Base-by-base conservation (phyloP, 2,113 vertebrate species). In the Plecturocebus donacophilus region DNA sequence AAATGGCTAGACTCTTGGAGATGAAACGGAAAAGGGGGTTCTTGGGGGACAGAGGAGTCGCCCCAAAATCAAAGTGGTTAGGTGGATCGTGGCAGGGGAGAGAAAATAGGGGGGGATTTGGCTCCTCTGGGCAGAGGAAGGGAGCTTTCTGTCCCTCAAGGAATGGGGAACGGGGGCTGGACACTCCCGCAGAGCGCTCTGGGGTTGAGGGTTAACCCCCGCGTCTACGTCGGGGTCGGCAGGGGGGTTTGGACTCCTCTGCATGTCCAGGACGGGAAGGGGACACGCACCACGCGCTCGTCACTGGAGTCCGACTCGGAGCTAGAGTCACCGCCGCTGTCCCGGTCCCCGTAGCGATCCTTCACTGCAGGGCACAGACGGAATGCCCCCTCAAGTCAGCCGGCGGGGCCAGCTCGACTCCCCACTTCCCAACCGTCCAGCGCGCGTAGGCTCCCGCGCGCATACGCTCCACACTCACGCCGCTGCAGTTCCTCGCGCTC, bases 401-500 rank as follows among this genome's bases (percentile, higher is more conserved):
- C 19, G 20, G 20, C 30, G 20, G 11, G 25, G 6, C 42, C 80
- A 30, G 32, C 68, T 40, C 42, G 12, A 12, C 38, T 64, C 38
- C n/a, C 68, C 54, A 8, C 40, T 0, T 10, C 68, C 17, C 35
- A 8, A 20, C n/a, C 1, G 2, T 38, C 75, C 68, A 0, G 2
- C n/a, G 6, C 17, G 45, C 21, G 16, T n/a, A 8, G 13, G 25
- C 16, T 17, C 27, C 93, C 38, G 14, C 2, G 16, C 27, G 30
- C 88, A 38, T 21, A 47, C 35, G 38, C 32, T 79, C 79, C 54
- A 17, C 25, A 99, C 99, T 99, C 98, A 99, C 99, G 98, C 70
- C 98, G 99, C 97, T 99, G 99, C 47, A 99, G 98, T 91, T 99
- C 99, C 90, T 99, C 99, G 32, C 98, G 99, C 96, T 99, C 99